phyloP scores from a whole-genome alignment of 2,113 vertebrate species.

The Phylloscopus trochiloides region DNA sequence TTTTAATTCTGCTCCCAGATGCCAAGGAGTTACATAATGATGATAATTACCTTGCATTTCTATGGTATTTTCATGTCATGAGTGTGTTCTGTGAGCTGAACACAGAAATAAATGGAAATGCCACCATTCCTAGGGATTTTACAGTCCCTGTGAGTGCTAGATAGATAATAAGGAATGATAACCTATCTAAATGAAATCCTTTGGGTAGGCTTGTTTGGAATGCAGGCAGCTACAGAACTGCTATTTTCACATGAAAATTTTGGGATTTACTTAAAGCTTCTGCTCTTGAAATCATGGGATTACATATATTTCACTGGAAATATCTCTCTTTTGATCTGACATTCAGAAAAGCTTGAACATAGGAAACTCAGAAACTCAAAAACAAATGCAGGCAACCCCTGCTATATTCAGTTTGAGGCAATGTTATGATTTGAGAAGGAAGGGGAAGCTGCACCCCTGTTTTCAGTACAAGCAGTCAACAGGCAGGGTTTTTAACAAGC shows the following conservation, averaged over 20 bases:
- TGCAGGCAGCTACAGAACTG: background rate
- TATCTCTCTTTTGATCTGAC: background rate
- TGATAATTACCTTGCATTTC: slow-evolving; percentile 20
- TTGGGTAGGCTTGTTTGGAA: background rate
- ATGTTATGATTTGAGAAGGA: background rate
- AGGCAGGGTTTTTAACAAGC: background rate
- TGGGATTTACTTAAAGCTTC: background rate
- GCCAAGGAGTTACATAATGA: slow-evolving; percentile 1
- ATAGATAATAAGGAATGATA: background rate
- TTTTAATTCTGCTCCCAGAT: slow-evolving; percentile 18
- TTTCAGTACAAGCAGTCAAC: background rate
- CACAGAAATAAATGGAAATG: background rate
- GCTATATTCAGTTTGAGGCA: background rate
- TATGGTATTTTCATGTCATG: background rate
- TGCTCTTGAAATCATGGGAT: background rate
- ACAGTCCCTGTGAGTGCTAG: background rate
- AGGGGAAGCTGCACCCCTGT: background rate
- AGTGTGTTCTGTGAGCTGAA: background rate
- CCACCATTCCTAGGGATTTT: background rate
- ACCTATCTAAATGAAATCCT: background rate
- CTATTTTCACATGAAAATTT: background rate
- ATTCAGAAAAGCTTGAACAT: background rate
- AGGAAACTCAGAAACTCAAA: background rate
- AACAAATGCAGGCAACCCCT: background rate
- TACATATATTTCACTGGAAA: background rate